phyloP scores from a whole-genome alignment of 2,113 vertebrate genomes.

The Sylvicapra grimmia region DNA sequence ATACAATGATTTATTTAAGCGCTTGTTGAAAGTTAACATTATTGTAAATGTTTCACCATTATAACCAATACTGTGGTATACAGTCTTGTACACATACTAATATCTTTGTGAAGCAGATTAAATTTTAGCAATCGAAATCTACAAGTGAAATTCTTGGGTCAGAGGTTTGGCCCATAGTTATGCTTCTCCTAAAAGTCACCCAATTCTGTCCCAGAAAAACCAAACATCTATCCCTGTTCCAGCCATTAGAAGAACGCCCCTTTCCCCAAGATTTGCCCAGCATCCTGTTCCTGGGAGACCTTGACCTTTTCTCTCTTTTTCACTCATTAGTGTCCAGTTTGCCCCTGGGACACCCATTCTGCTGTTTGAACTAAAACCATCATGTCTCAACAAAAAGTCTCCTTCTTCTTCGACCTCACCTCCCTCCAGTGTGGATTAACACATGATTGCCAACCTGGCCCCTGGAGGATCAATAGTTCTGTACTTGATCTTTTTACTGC shows the following conservation, averaged over 20 bases:
- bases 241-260: not conserved
- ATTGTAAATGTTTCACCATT: not conserved
- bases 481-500: not conserved
- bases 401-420: not conserved
- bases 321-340: not conserved
- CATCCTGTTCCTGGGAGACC: not conserved
- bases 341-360: not conserved
- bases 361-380: not conserved
- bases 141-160: not conserved
- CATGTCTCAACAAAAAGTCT: not conserved
- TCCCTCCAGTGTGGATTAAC: not conserved
- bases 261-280: not conserved
- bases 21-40: not conserved
- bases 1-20: not conserved
- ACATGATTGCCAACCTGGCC: not conserved
- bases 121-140: not conserved
- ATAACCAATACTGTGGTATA: not conserved
- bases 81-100: not conserved
- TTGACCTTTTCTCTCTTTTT: not conserved
- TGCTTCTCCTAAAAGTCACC: not conserved
- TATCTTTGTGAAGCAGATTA: not conserved
- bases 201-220: not conserved
- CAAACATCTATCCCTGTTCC: not conserved
- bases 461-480: not conserved
- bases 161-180: not conserved